Conservation (phyloP, 2,797 vertebrate genomes). For the Myioborus melanocephalus region DNA sequence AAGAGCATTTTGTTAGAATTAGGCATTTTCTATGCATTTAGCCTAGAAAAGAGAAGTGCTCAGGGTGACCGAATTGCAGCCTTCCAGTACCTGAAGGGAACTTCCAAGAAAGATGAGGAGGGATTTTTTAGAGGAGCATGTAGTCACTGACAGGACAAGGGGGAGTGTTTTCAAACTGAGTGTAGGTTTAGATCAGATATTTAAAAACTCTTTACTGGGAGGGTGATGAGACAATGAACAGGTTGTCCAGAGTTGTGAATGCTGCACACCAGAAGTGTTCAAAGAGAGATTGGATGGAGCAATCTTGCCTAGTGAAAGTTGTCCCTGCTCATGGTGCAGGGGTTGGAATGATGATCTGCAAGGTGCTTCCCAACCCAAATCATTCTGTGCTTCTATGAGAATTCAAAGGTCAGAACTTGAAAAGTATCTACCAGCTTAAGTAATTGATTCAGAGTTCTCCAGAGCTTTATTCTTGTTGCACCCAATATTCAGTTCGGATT, state of each 20-base stretch:
- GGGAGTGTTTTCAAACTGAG: not conserved
- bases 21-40: not conserved
- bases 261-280: rapidly evolving
- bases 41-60: not conserved
- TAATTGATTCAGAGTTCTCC: not conserved
- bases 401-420: not conserved
- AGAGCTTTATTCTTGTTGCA: not conserved
- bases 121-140: not conserved
- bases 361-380: not conserved
- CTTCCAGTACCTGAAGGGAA: not conserved
- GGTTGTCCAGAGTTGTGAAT: not conserved
- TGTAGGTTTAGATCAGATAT: not conserved
- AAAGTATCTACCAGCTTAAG: not conserved
- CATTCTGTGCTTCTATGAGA: not conserved
- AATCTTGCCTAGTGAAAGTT: not conserved
- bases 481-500: not conserved
- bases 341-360: not conserved
- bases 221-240: not conserved
- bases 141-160: not conserved
- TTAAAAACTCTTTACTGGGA: not conserved
- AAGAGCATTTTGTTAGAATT: rapidly evolving
- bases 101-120: not conserved
- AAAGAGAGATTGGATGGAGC: not conserved
- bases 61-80: rapidly evolving
- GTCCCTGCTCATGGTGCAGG: too few species aligned